Percentiles rank a stretch among this genome's conserved stretches.
Evolutionary conservation across 2,888 invertebrate species (phyloP).

Genomic region (Agonopterix subpropinquella): DNA sequence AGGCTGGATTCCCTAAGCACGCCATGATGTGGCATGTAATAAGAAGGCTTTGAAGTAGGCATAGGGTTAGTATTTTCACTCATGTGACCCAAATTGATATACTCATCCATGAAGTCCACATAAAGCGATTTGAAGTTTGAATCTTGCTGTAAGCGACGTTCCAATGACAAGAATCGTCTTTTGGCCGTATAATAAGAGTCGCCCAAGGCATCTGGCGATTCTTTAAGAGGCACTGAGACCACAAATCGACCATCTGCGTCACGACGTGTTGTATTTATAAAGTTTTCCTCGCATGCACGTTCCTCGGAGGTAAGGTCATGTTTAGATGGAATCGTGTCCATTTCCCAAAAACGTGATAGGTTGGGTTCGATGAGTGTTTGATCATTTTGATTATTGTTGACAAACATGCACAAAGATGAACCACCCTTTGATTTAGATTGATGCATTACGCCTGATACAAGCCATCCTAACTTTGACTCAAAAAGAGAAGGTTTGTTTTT

Average conservation of each 20-base stretch:
- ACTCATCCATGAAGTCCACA: no score
- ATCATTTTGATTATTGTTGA: not conserved
- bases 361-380: not conserved
- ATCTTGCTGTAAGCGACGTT: no score
- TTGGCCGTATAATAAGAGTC: no score
- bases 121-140: no score
- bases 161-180: no score
- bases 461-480: not conserved
- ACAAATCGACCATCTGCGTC: constrained; percentile 2
- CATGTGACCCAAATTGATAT: no score
- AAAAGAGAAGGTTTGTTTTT: constrained; percentile 6
- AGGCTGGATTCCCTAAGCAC: constrained; percentile 1
- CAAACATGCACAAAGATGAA: not conserved
- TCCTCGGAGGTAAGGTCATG: constrained; percentile 3
- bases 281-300: constrained; percentile 9
- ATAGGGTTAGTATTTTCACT: no score
- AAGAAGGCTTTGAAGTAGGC: no score
- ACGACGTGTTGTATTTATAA: constrained; percentile 7
- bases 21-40: no score
- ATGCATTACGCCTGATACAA: not conserved
- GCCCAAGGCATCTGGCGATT: no score
- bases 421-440: not conserved
- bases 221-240: no score
- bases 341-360: constrained; percentile 2
- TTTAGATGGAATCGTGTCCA: not conserved